Percentiles rank a stretch among this genome's conserved stretches.
Conservation (phyloP, 2,113 vertebrate genomes). For the Chamaetylas fuelleborni region DNA sequence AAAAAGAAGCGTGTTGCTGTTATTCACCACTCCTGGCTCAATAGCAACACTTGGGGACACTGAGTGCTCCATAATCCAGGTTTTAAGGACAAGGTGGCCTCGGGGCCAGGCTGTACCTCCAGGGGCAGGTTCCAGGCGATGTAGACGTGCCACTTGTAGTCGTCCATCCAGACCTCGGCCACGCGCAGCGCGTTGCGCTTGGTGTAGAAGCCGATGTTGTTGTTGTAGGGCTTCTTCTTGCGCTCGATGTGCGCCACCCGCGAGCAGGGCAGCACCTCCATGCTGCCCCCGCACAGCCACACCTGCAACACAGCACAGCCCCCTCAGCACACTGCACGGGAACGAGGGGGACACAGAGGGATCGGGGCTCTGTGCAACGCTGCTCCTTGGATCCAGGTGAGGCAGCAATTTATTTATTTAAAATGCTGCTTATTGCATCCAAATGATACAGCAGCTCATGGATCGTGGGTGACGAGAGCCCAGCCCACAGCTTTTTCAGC, state of each 20-base stretch:
- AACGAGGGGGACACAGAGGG: too few relatives aligned
- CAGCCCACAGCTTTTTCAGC: too few relatives aligned
- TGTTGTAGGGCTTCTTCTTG: conserved; percentile 94
- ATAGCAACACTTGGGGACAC: too few relatives aligned
- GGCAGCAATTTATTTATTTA: too few relatives aligned
- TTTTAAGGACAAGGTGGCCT: fast-evolving
- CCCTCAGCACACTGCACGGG: neutral
- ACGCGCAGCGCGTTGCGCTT: conserved; percentile 93
- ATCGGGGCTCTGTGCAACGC: too few relatives aligned
- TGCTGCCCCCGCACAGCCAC: conserved; percentile 96
- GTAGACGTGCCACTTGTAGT: conserved; percentile 94
- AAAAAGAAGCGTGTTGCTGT: too few relatives aligned
- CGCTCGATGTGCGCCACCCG: conserved; percentile 94
- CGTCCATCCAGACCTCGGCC: conserved; percentile 98
- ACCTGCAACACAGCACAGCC: conserved; percentile 72
- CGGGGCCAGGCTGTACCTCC: conserved; percentile 74
- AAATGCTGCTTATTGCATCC: too few relatives aligned
- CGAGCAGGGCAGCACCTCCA: conserved; percentile 97
- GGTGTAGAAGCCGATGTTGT: conserved; percentile 93
- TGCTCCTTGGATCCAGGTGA: too few relatives aligned
- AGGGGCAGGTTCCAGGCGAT: conserved; percentile 96
- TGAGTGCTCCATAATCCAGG: neutral
- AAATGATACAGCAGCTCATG: too few relatives aligned
- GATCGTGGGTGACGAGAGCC: too few relatives aligned
- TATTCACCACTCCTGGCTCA: too few relatives aligned